Conservation (phyloP, 2,797 vertebrate genomes). For the Caiman crocodilus region DNA sequence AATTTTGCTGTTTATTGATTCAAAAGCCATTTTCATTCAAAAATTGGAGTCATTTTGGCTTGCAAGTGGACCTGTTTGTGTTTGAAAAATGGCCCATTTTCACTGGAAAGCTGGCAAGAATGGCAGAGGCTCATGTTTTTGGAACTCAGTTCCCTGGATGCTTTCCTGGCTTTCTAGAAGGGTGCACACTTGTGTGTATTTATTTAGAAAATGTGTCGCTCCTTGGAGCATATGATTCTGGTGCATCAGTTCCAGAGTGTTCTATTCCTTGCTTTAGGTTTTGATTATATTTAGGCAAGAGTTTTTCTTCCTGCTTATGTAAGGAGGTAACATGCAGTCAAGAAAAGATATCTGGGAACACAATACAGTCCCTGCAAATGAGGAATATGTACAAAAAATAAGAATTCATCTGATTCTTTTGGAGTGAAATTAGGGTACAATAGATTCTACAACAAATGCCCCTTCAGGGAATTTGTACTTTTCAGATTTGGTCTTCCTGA, state of each 20-base stretch:
- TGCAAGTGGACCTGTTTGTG: neutral
- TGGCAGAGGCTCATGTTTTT: neutral
- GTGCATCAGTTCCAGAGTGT: neutral
- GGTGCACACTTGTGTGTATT: neutral
- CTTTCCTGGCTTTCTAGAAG: neutral
- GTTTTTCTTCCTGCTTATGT: neutral
- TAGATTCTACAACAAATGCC: neutral
- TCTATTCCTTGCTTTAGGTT: neutral
- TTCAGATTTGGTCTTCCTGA: neutral
- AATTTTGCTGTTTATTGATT: neutral
- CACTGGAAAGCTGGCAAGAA: neutral
- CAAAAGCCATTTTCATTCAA: neutral
- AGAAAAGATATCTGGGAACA: neutral
- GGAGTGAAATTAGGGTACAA: neutral
- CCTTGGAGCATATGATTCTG: neutral
- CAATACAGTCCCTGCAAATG: neutral
- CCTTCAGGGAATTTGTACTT: neutral
- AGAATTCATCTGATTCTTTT: neutral
- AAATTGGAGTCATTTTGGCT: neutral
- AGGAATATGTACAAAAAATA: neutral
- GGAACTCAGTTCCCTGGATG: neutral
- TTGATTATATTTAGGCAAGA: neutral
- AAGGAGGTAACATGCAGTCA: neutral
- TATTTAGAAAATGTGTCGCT: neutral
- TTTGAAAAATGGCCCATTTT: neutral